Evolutionary conservation across 2,888 invertebrate genomes (phyloP).

Genomic region (Matsumyia berberina): DNA sequence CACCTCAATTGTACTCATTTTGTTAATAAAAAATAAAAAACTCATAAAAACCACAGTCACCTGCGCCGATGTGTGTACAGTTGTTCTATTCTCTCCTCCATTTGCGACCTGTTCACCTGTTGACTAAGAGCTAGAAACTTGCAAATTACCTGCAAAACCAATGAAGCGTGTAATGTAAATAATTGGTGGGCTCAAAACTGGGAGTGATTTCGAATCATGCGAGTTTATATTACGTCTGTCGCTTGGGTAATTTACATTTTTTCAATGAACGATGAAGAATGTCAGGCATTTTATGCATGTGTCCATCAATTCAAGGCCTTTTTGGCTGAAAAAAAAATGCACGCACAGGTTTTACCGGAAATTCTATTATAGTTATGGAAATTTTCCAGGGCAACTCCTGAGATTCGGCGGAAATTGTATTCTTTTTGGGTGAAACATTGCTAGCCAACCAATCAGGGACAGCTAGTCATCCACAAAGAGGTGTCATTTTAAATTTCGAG

Average conservation of each 20-base stretch:
- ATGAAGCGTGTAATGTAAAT: slow-evolving; percentile 66
- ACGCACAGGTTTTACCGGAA: slow-evolving; percentile 5
- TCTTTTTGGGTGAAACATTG: no score
- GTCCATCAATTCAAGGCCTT: slow-evolving; percentile 41
- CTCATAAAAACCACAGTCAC: slow-evolving; percentile 3
- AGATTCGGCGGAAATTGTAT: no score
- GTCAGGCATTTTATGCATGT: slow-evolving; percentile 42
- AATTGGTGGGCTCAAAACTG: slow-evolving; percentile 58
- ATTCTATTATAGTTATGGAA: neutral
- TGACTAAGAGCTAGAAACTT: slow-evolving; percentile 41
- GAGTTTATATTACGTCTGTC: slow-evolving; percentile 39
- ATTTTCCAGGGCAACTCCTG: no score
- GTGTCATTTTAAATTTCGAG: no score
- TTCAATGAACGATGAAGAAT: slow-evolving; percentile 69
- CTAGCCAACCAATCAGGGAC: no score
- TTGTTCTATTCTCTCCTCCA: slow-evolving; percentile 36
- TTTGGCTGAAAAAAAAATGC: neutral
- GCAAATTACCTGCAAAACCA: slow-evolving; percentile 54
- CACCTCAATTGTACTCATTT: slow-evolving; percentile 21
- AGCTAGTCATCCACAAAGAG: no score
- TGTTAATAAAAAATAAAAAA: slow-evolving; percentile 4
- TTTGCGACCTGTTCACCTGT: neutral
- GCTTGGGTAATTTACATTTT: slow-evolving; percentile 56
- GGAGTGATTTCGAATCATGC: slow-evolving; percentile 53
- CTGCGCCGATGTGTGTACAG: slow-evolving; percentile 4